Evolutionary conservation across 2,888 invertebrate genomes (phyloP), one percentile per base, ranked within the genome.

Genomic region (Bellardia pandia): DNA sequence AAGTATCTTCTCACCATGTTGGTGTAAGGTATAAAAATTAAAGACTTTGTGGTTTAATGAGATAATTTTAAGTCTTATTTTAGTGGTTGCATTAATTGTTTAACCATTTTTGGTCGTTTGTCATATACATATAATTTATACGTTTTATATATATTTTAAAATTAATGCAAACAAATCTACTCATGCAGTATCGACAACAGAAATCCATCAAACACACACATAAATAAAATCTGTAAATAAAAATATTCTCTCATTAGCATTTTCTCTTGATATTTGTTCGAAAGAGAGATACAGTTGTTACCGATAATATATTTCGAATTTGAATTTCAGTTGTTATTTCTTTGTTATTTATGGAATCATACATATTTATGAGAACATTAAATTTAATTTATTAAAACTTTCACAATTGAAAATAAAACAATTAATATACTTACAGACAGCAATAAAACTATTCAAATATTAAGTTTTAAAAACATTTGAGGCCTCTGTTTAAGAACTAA

Each of bases 91-190:
- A 58, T 9, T 30, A 23, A 58, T 13, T 58, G n/a, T 58, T 58
- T 7, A 23, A 23, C 11, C 3, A 30, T 58, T 5, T 58, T 58
- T 58, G 16, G 2, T n/a, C 33, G 33, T 60, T 60, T 60, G 5
- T 11, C 33, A 33, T 14, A 33, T 14, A n/a, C n/a, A n/a, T n/a
- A 53, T 33, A 33, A 33, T 33, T 33, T 60, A 33, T 60, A 33
- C 58, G 6, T 14, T 60, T 33, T 60, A 33, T 60, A 60, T 60
- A 14, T n/a, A n/a, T 62, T 62, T 62, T 9, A n/a, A n/a, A 62
- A 40, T 62, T 62, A 40, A 16, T 62, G 40, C 62, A 62, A 62
- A 62, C 40, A 62, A 62, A 62, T 40, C 62, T 40, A 62, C n/a
- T 62, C 62, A 62, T 62, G n/a, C 40, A 62, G 40, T 62, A 64